Evolutionary conservation across 2,113 vertebrate genomes (phyloP).

Genomic region (Catagonus wagneri): DNA sequence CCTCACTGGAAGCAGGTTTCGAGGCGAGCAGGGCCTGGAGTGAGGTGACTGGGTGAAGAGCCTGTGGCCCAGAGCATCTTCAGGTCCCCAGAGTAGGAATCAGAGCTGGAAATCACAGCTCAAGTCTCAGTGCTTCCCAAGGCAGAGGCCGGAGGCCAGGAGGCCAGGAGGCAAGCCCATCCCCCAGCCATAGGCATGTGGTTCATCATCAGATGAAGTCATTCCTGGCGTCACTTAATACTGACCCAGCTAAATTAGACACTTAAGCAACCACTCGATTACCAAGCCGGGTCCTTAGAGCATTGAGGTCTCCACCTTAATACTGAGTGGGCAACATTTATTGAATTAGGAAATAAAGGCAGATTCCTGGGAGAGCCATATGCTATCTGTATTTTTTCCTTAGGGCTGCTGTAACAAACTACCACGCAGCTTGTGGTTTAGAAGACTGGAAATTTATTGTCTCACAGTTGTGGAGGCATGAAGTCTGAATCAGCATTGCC

Average conservation of each 20-base stretch:
- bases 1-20: neutral
- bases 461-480: neutral
- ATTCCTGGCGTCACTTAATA: neutral
- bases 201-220: too few relatives aligned
- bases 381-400: neutral
- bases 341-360: neutral
- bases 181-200: fast-evolving
- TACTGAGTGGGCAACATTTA: neutral
- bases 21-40: neutral
- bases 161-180: neutral
- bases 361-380: neutral
- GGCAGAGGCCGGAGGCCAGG: fast-evolving
- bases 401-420: neutral
- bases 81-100: neutral
- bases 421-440: neutral
- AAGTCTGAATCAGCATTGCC: neutral
- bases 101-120: neutral
- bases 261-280: neutral
- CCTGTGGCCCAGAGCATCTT: neutral
- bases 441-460: neutral
- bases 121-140: neutral
- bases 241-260: neutral
- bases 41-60: neutral
- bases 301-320: neutral
- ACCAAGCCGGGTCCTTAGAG: neutral